These are phyloP conservation scores for Pecten maximus DNA, from an alignment of 2,888 invertebrate genomes.

Conservation along the genomic window DNA sequence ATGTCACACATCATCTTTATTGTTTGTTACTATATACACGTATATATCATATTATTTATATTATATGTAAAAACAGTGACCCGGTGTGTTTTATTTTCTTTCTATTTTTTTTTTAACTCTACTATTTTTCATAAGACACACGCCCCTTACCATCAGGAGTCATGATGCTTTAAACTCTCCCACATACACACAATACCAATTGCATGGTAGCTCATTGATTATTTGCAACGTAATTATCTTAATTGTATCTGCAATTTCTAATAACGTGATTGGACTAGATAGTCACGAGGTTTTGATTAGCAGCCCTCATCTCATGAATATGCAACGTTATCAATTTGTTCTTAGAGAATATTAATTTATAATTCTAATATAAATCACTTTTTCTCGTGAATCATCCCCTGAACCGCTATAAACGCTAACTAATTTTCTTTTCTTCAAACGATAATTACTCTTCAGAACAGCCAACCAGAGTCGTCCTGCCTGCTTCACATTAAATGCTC, in stretches of 20 bases:
- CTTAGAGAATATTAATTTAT: constrained; percentile 15
- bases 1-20: too few relatives aligned
- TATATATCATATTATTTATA: too few relatives aligned
- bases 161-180: not conserved
- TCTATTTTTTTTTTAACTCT: too few relatives aligned
- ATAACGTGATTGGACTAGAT: not conserved
- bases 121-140: too few relatives aligned
- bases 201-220: not conserved
- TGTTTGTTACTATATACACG: too few relatives aligned
- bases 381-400: not conserved
- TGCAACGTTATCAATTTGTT: not conserved
- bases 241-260: not conserved
- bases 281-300: not conserved
- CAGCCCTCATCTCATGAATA: constrained; percentile 23
- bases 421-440: constrained; percentile 12
- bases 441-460: not conserved
- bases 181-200: not conserved
- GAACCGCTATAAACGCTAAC: not conserved
- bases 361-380: not conserved
- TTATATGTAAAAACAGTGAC: too few relatives aligned
- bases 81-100: too few relatives aligned
- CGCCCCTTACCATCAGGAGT: not conserved
- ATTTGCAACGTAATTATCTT: not conserved
- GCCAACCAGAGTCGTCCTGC: not conserved
- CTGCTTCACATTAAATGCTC: constrained; percentile 7